Evolutionary conservation across 2,113 vertebrate species (phyloP).

Genomic region (Ptyas mucosa): DNA sequence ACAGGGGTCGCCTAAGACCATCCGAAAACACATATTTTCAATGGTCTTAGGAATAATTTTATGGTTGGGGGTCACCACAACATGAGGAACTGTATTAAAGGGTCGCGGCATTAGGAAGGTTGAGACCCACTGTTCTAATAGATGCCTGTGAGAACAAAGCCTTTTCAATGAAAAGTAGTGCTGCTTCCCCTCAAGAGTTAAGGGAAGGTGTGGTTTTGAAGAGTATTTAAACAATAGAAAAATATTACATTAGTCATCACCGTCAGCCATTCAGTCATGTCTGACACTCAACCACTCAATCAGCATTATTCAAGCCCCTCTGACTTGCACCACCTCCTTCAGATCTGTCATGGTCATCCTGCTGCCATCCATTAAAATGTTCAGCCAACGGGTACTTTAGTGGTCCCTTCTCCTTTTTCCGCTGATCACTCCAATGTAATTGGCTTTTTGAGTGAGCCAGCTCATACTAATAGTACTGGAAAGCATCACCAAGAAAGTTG

Average conservation of each 20-base stretch:
- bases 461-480: neutral
- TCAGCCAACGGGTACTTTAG: neutral
- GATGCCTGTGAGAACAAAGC: neutral
- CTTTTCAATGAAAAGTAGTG: neutral
- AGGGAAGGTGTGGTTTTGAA: neutral
- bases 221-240: neutral
- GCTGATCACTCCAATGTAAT: neutral
- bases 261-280: neutral
- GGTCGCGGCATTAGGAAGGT: no score
- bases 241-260: neutral
- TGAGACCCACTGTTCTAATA: no score
- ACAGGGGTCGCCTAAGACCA: no score
- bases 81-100: no score
- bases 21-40: no score
- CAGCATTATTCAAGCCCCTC: neutral
- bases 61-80: no score
- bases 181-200: neutral
- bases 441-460: neutral
- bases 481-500: neutral
- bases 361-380: neutral
- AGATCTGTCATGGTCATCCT: neutral
- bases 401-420: neutral
- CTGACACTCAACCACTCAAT: neutral
- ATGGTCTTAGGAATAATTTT: no score
- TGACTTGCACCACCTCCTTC: neutral